A percentile compares a stretch with the other conserved stretches of the same genome.
Conservation (phyloP, 2,113 vertebrate species). For the human (Homo sapiens) region DNA sequence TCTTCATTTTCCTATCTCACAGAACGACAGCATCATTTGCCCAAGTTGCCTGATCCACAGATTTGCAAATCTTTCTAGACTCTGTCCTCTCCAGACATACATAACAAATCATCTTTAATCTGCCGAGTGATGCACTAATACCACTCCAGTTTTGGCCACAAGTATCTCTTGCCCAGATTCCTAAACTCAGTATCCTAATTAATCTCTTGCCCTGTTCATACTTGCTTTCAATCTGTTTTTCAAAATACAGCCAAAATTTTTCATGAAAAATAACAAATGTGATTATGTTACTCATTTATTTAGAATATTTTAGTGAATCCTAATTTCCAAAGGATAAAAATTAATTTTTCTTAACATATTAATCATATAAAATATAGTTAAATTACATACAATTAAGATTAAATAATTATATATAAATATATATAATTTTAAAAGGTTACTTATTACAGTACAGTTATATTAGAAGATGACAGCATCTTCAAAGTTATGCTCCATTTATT, state of each 20-base stretch:
- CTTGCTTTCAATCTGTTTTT: not conserved
- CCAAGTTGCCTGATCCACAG: not conserved
- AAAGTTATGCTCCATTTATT: not conserved
- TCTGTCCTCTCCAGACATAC: not conserved
- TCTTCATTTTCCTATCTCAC: not conserved
- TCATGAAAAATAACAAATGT: not conserved
- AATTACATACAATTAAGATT: too few species aligned
- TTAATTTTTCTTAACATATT: not conserved
- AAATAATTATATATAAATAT: too few species aligned
- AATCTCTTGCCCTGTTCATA: not conserved
- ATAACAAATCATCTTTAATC: not conserved
- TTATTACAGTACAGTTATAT: too few species aligned
- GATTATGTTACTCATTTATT: not conserved
- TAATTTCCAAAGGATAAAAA: not conserved
- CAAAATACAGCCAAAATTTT: not conserved
- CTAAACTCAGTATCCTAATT: not conserved
- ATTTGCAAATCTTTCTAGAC: not conserved
- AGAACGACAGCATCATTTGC: not conserved
- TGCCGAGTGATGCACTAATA: not conserved
- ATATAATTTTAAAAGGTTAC: too few species aligned
- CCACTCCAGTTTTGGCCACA: not conserved
- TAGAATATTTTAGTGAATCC: not conserved
- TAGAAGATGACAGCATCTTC: not conserved
- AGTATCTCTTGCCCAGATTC: not conserved
- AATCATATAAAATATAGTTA: too few species aligned